phyloP scores from a whole-genome alignment of 2,113 vertebrate species.

The Pithys albifrons region DNA sequence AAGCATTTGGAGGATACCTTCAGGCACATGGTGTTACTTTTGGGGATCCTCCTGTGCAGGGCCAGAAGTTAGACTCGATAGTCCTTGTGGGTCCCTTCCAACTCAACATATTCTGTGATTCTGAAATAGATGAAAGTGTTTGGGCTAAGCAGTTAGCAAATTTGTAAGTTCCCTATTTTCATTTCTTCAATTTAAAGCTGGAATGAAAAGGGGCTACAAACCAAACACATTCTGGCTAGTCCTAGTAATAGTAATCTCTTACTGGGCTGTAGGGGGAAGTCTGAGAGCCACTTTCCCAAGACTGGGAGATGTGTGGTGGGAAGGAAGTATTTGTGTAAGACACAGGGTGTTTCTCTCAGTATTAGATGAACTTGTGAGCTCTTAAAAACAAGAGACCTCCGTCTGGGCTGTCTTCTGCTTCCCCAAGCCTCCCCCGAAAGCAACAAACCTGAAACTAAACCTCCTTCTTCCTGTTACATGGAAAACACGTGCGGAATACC shows the following conservation, averaged over 20 bases:
- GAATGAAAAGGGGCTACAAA: not conserved
- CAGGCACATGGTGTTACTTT: too few species aligned
- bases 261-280: not conserved
- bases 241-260: not conserved
- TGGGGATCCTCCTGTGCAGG: too few species aligned
- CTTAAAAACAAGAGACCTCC: not conserved
- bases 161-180: not conserved
- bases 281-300: not conserved
- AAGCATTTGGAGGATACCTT: too few species aligned
- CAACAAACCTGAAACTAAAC: too few species aligned
- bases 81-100: too few species aligned
- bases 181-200: not conserved
- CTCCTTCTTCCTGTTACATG: too few species aligned
- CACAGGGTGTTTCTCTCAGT: not conserved
- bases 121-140: not conserved
- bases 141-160: not conserved
- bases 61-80: too few species aligned
- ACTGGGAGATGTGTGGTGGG: accelerated
- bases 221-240: not conserved
- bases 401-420: too few species aligned
- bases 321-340: not conserved
- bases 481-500: too few species aligned
- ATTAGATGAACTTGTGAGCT: not conserved
- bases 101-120: too few species aligned
- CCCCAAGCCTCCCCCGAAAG: too few species aligned